Evolutionary conservation across 1,140 invertebrate genomes (phyloP).

Genomic region (Cotesia typhae): DNA sequence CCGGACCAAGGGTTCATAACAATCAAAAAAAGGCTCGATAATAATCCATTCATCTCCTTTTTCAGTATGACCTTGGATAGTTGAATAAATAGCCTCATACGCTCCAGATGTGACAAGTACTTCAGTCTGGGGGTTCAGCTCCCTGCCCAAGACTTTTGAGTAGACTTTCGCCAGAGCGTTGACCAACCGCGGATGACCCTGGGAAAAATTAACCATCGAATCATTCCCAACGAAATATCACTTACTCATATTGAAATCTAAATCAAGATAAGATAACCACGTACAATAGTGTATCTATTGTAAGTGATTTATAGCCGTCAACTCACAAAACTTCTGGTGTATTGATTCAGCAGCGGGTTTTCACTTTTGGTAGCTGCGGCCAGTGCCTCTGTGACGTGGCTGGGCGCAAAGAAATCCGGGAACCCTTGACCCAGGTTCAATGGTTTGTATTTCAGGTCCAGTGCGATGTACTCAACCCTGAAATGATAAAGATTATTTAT

Average conservation of each 20-base stretch:
- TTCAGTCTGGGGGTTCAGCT: constrained; percentile 84
- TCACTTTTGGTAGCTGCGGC: constrained; percentile 72
- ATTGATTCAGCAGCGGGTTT: constrained; percentile 88
- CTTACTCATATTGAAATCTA: neutral
- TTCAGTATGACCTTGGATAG: constrained; percentile 86
- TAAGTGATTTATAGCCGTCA: constrained; percentile 7
- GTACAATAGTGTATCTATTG: neutral
- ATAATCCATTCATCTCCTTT: constrained; percentile 93
- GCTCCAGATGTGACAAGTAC: constrained; percentile 91
- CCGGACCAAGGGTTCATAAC: constrained; percentile 94
- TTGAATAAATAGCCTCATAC: constrained; percentile 89
- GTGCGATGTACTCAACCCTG: constrained; percentile 94
- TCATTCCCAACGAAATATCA: neutral
- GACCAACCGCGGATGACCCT: constrained; percentile 93
- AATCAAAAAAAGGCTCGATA: constrained; percentile 98
- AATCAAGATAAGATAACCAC: no score
- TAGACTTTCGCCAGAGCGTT: constrained; percentile 87
- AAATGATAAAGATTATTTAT: constrained; percentile 21
- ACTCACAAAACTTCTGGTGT: constrained; percentile 87
- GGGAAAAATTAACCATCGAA: constrained; percentile 50
- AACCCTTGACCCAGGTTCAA: constrained; percentile 98
- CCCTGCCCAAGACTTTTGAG: constrained; percentile 76
- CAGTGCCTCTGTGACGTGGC: constrained; percentile 83
- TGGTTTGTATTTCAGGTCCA: constrained; percentile 89
- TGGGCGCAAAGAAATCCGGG: constrained; percentile 90